Evolutionary conservation across 2,888 invertebrate species (phyloP), one percentile per base, ranked within the genome.

Genomic region (Plusia festucae): DNA sequence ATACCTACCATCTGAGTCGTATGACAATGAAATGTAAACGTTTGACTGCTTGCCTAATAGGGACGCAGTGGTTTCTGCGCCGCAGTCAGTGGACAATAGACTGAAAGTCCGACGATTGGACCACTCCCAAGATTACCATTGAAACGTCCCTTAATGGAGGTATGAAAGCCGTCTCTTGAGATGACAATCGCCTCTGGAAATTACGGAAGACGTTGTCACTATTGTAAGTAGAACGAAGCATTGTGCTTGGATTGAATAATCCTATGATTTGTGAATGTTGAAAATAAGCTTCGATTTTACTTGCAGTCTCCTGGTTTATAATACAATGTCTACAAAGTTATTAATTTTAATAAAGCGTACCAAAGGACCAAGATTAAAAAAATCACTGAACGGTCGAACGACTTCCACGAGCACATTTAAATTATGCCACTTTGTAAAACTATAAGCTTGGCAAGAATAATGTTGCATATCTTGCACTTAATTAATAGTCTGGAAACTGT

Each of bases 61-160:
- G 73, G 66, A 73, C 32, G 60, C 68, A 46, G 57, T 51, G 61
- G 61, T 70, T 72, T 72, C 70, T 53, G 51, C 64, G 54, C 61
- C 61, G 53, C 24, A 68, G 49, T 27, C 22, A 18, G 46, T 56
- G 53, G 67, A 85, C 85, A 87, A 87, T 85, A 65, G 67, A 52
- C 40, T 24, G 73, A 73, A 70, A 71, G 59, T 69, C 77, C 73
- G 67, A 62, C 77, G 73, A 78, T 82, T 78, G 74, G 78, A 62
- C 84, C 85, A 88, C 82, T 88, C 80, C 74, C 76, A 67, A 86
- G 85, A 89, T 89, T 88, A 79, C 87, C 82, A 88, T 89, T 86
- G 85, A 86, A 84, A 84, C 68, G 79, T 76, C 66, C 59, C 58
- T 64, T 75, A 79, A 78, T 73, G 69, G 76, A 62, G 60, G 63